Conservation (phyloP, 2,797 vertebrate genomes). For the Acomys russatus region DNA sequence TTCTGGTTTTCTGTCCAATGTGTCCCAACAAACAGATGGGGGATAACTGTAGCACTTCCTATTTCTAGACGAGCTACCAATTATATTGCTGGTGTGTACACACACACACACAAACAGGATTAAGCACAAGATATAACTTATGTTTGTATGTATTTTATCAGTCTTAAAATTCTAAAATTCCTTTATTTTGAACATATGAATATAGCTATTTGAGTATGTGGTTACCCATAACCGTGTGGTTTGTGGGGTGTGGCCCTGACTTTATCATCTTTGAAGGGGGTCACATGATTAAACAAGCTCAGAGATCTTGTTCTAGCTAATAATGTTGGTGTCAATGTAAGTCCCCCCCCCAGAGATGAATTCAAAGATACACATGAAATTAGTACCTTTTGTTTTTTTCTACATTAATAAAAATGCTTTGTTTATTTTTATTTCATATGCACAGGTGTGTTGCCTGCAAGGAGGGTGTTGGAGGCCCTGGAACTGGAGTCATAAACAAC, state of each 20-base stretch:
- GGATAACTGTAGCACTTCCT: neutral
- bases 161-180: neutral
- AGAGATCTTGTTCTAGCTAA: neutral
- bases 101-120: neutral
- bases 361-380: conserved; percentile 33
- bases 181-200: neutral
- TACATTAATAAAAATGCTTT: neutral
- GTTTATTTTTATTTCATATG: neutral
- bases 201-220: neutral
- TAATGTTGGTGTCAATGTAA: neutral
- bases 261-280: neutral
- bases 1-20: neutral
- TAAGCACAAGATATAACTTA: neutral
- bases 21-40: neutral
- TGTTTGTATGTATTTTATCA: neutral
- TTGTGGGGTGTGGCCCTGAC: neutral
- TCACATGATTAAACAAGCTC: neutral
- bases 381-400: neutral
- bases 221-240: neutral
- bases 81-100: fast-evolving
- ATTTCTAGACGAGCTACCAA: conserved; percentile 24
- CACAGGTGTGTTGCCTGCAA: neutral
- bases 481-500: neutral
- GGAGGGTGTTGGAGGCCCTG: neutral
- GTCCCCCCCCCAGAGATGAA: neutral